Evolutionary conservation across 2,888 invertebrate genomes (phyloP), one percentile per base, ranked within the genome.

Genomic region (Drosophila anomalipes): DNA sequence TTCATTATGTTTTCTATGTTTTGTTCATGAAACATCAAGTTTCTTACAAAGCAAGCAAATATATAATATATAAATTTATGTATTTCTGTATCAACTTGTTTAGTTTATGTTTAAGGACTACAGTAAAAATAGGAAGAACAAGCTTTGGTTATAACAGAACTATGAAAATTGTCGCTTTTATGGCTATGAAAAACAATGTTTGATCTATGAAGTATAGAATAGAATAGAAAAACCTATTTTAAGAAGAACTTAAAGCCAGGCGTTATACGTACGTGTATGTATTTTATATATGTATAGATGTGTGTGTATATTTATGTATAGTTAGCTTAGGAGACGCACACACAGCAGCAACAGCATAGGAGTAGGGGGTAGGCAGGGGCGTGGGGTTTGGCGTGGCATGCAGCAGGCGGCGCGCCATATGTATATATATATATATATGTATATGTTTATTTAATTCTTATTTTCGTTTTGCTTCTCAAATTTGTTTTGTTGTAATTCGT

Each of bases 111-210:
- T 53, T 70, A 74, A 78, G 44, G 66, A 71, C 76, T 86, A 83
- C 72, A 67, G 54, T 77, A 75, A 73, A 79, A 70, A 77, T 79
- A 79, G 79, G 79, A 89, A 85, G 75, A 85, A 81, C 82, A 88
- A 88, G 87, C 87, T 88, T 88, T 88, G 87, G 87, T 89, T 89
- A 83, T 66, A 77, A 83, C 72, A 70, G 77, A 80, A 74, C 63
- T 68, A 74, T 52, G 69, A 60, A 61, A 61, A 58, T 58, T 32
- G 26, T 26, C 28, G 51, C 51, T 3, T 51, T 51, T 6, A 56
- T 37, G 49, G 59, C n/a, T 22, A 53, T 41, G 41, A 67, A 60
- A 26, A 39, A 47, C 57, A 33, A 51, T 69, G 63, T 51, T 67
- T 47, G 63, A 57, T 28, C 2, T 47, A 35, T 58, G 44, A 58